Evolutionary conservation across 2,113 vertebrate species (phyloP).

Genomic region (Myiopsitta monachus): DNA sequence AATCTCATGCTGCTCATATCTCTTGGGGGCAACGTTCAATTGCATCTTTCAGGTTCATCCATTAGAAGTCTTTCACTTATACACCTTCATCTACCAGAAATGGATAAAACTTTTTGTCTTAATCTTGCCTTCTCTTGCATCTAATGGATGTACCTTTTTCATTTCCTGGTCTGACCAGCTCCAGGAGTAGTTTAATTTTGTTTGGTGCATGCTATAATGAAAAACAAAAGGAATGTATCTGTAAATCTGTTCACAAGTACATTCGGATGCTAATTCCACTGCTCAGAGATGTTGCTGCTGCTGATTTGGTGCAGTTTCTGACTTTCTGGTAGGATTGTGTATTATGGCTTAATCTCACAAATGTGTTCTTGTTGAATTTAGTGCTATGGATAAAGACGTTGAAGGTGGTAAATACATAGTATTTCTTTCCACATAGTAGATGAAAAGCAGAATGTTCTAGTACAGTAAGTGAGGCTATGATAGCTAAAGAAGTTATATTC

Average conservation of each 20-base stretch:
- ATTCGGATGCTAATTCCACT: not conserved
- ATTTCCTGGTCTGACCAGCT: not conserved
- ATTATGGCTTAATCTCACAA: not conserved
- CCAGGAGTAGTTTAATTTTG: not conserved
- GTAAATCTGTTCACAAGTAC: not conserved
- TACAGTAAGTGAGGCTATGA: not conserved
- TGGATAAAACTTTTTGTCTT: not conserved
- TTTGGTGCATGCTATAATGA: not conserved
- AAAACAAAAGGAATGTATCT: not conserved
- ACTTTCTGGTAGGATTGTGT: not conserved
- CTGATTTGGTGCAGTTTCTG: not conserved
- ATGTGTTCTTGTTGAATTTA: not conserved
- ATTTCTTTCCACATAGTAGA: not conserved
- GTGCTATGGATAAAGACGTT: not conserved
- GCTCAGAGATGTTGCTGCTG: not conserved
- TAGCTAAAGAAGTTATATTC: not conserved
- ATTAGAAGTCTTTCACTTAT: not conserved
- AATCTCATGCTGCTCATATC: not conserved
- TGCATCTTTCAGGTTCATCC: not conserved
- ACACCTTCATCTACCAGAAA: not conserved
- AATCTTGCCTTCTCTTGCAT: not conserved
- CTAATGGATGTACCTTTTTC: not conserved
- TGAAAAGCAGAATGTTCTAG: not conserved
- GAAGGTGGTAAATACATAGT: not conserved
- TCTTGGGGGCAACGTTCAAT: not conserved